Conservation (phyloP, 2,113 vertebrate genomes). For the Narcine bancroftii region DNA sequence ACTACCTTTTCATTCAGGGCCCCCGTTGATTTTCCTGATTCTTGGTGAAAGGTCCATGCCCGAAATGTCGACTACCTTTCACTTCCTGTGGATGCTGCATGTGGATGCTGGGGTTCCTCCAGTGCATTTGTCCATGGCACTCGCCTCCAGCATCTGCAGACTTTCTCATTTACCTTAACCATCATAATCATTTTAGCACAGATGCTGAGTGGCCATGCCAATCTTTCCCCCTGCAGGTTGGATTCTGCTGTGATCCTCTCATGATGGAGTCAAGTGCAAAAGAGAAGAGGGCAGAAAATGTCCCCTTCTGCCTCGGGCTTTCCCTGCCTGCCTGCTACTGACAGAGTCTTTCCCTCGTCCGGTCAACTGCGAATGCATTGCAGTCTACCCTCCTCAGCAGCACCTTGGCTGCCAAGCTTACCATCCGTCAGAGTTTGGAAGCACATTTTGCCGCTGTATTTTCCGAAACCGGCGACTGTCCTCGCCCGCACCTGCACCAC, state of each 20-base stretch:
- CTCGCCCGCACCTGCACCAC: conserved; percentile 93
- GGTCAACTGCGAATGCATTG: not conserved
- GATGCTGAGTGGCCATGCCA: not conserved
- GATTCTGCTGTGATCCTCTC: not conserved
- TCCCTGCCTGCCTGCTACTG: not conserved
- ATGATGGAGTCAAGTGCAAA: not conserved
- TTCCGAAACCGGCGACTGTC: conserved; percentile 92
- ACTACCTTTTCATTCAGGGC: no score
- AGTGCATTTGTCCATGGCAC: no score
- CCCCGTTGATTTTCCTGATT: no score
- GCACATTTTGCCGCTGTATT: conserved; percentile 99
- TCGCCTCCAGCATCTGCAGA: no score
- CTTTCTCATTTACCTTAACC: no score
- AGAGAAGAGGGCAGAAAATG: not conserved
- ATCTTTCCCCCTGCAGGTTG: not conserved
- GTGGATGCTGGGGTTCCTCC: no score
- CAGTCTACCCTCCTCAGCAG: conserved; percentile 38
- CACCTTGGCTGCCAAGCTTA: conserved; percentile 56
- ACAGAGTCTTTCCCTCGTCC: not conserved
- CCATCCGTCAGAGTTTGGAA: conserved; percentile 97
- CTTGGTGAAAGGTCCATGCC: no score
- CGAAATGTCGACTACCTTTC: no score
- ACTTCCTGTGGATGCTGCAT: no score
- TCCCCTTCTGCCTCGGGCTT: not conserved
- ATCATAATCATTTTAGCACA: not conserved